Base-by-base conservation (phyloP, 2,888 invertebrate species). In the Lasioglossum villosulum region DNA sequence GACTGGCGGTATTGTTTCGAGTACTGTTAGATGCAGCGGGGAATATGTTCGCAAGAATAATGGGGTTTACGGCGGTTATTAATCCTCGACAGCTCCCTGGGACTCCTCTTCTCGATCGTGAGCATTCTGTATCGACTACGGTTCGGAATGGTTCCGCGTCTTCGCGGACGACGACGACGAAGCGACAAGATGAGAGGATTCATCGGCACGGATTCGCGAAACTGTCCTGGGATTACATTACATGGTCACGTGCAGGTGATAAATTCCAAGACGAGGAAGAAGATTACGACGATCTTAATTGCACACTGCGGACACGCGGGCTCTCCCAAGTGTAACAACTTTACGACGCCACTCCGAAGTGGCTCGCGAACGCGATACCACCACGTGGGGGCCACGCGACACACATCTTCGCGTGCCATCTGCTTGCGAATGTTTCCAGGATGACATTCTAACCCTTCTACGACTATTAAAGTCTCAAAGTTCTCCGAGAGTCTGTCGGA, bases 221-320 rank as follows among this genome's bases (percentile, higher is more conserved):
- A 23, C 27, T 14, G n/a, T 71, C 14, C 30, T 23, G n/a, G 42
- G 63, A 63, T 63, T 63, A 30, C 39, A 14, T 37, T 27, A 56
- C 48, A 30, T 12, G n/a, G 72, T 27, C 83, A 87, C 86, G 86
- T 70, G 87, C 45, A 34, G 63, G 30, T 37, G 63, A 74, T 87
- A 84, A 83, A 83, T 79, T 72, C 39, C 73, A 71, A 39, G 76
- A 79, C 66, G 23, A 78, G 52, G 48, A 59, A 52, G 66, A 56
- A 71, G 79, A 77, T 79, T 80, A 79, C 82, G 83, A 71, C 39
- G 87, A 87, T 90, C 89, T 89, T 90, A 90, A 90, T 90, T 90
- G 89, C 85, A 63, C 78, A 71, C 66, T 68, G 78, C 70, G 42
- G 66, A 72, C 66, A 66, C 78, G 52, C 81, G 79, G 72, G 73